These are phyloP conservation scores for Anarsia innoxiella DNA, from an alignment of 2,888 invertebrate species.

Conservation along the genomic window DNA sequence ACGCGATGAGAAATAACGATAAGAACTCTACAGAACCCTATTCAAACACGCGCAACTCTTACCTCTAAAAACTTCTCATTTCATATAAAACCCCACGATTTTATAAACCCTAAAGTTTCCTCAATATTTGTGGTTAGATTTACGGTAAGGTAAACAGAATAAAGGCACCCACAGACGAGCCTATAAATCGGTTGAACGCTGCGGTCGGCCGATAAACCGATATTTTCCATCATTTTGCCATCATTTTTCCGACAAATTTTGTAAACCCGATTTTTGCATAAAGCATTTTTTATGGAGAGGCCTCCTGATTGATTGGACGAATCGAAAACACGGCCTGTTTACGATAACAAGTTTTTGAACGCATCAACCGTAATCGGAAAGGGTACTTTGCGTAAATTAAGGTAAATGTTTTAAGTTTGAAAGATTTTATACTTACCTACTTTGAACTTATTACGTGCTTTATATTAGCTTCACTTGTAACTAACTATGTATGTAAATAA, in stretches of 20 bases:
- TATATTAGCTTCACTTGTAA: no score
- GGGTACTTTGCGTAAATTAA: no score
- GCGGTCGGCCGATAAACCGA: conserved; percentile 33
- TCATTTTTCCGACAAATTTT: conserved; percentile 36
- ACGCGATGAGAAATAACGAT: not conserved
- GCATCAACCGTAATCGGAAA: no score
- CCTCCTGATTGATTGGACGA: conserved; percentile 45
- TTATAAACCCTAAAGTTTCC: conserved; percentile 12
- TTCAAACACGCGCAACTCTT: not conserved
- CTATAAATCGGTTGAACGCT: conserved; percentile 24
- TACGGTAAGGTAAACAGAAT: conserved; percentile 13
- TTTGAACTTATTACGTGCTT: no score
- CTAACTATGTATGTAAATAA: no score
- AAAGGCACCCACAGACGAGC: conserved; percentile 15
- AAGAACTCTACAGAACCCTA: conserved; percentile 2
- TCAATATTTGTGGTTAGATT: conserved; percentile 18
- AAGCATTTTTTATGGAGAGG: conserved; percentile 38
- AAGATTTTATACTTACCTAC: no score
- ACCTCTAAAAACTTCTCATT: conserved; percentile 4
- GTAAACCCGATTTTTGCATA: conserved; percentile 29
- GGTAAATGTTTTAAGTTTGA: no score
- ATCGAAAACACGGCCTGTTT: conserved; percentile 37
- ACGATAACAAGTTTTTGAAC: conserved; percentile 28
- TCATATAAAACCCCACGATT: conserved; percentile 11
- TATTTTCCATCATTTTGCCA: no score